A percentile compares a stretch with the other conserved stretches of the same genome.
Conservation (phyloP, 1,140 invertebrate species). For the Portunus trituberculatus region DNA sequence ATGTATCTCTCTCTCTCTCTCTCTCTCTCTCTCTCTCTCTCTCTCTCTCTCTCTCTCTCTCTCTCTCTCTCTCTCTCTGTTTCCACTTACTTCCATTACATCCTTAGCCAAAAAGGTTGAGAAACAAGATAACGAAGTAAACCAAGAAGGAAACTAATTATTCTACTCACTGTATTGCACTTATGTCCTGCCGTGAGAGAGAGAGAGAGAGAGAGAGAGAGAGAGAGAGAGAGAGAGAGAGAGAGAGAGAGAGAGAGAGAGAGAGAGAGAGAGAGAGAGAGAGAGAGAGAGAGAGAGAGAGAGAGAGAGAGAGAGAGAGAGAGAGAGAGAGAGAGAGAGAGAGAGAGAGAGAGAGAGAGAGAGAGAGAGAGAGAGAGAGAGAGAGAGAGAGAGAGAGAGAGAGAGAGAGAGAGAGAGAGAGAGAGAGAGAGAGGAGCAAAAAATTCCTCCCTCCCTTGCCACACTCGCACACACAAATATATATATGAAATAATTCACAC, state of each 20-base stretch:
- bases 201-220: background rate
- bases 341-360: background rate
- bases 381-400: conserved; percentile 22
- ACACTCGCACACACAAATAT: too few relatives aligned
- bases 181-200: background rate
- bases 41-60: background rate
- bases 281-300: conserved; percentile 4
- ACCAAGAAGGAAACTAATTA: background rate
- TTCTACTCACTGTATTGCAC: background rate
- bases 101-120: background rate
- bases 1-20: background rate
- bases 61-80: conserved; percentile 10
- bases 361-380: background rate
- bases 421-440: background rate
- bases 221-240: background rate
- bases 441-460: background rate
- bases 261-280: background rate
- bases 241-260: conserved; percentile 16
- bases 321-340: background rate
- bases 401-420: background rate
- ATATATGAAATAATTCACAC: too few relatives aligned
- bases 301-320: background rate
- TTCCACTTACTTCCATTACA: background rate
- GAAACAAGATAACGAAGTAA: background rate
- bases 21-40: background rate